phyloP scores from a whole-genome alignment of 2,797 vertebrate species.

The Rhinophrynus dorsalis region DNA sequence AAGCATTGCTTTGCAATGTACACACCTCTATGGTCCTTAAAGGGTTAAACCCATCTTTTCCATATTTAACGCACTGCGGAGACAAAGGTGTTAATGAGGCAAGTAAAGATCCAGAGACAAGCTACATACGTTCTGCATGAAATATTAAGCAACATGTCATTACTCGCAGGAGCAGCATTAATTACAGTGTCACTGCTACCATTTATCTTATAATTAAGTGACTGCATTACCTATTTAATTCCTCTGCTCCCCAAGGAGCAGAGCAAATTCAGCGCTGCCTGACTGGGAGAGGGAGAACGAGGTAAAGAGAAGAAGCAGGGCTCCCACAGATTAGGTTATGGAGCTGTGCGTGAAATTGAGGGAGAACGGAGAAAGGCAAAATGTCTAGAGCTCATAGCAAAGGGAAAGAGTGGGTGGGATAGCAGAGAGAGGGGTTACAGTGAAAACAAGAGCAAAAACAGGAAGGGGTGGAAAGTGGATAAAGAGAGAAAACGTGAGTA shows the following conservation, averaged over 20 bases:
- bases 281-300: not conserved
- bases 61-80: too few relatives aligned
- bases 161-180: constrained; percentile 46
- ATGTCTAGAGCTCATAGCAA: not conserved
- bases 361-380: not conserved
- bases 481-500: not conserved
- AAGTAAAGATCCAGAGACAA: not conserved
- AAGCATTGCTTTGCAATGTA: too few relatives aligned
- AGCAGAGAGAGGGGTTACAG: not conserved
- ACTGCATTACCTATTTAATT: constrained; percentile 58
- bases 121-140: not conserved
- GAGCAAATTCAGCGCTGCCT: not conserved
- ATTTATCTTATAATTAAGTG: constrained; percentile 54
- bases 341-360: not conserved
- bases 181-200: constrained; percentile 58
- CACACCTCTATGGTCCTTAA: too few relatives aligned
- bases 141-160: constrained; percentile 39
- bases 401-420: not conserved
- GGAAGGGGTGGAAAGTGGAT: not conserved
- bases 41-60: too few relatives aligned
- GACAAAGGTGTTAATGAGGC: not conserved
- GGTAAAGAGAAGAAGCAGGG: not conserved
- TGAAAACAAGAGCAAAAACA: not conserved
- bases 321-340: not conserved
- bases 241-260: not conserved